Evolutionary conservation across 1,140 invertebrate genomes (phyloP), one percentile per base, ranked within the genome.

Genomic region (Drosophila triauraria): DNA sequence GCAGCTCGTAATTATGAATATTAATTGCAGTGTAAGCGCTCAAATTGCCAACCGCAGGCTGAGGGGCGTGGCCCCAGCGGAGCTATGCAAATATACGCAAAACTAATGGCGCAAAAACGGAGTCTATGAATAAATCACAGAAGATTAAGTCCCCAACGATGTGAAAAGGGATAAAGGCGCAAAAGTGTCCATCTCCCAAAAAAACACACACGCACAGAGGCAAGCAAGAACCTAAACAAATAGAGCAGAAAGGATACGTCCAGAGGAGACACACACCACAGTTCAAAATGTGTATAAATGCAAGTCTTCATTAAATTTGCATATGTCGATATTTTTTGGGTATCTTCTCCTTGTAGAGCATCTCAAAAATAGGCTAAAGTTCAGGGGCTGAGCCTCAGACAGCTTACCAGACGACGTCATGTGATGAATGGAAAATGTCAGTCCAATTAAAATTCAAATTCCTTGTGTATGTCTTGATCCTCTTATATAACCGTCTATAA

Each of bases 71-170:
- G 57, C 61, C 47, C 48, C 64, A 46, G 65, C 23, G 38, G 8
- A 60, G 64, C 59, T 67, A 80, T 80, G 69, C 84, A 85, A 88
- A 88, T 78, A 82, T 76, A 79, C 68, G 75, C 80, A 90, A 75
- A 88, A 88, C 78, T 88, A 88, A 88, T 88, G 85, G 81, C 32
- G 65, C 69, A 85, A 90, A 74, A 88, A 76, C 70, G 59, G 80
- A 90, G 78, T 90, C 75, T 58, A 82, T 90, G 85, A 90, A 90
- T 90, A 90, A 80, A 90, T 90, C 85, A 90, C 86, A 90, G 75
- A 56, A 82, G 85, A 90, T 90, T 90, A 90, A 70, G 81, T 79
- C 61, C 64, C 68, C 77, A 90, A 85, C 90, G 77, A 85, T 82
- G 85, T 80, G 86, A 79, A 82, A 90, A 79, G 62, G 85, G 86